Conservation (phyloP, 2,888 invertebrate species). For the Augiades crinisus region DNA sequence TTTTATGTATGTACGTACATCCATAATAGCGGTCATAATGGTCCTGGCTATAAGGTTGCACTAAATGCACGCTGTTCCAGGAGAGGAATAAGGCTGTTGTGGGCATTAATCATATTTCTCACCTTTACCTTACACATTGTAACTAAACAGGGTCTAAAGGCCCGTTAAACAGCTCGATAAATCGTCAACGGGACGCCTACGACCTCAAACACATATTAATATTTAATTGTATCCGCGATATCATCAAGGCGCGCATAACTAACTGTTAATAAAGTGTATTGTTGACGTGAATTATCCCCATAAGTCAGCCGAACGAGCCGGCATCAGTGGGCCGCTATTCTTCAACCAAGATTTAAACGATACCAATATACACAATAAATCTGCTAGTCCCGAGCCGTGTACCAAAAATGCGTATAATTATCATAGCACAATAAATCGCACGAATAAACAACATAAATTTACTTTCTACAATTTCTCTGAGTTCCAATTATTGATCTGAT, state of each 20-base stretch:
- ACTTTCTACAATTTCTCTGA: constrained; percentile 12
- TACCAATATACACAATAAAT: constrained; percentile 19
- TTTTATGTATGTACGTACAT: neutral
- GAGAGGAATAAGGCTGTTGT: neutral
- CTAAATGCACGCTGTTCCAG: neutral
- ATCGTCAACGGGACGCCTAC: constrained; percentile 57
- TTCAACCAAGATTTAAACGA: constrained; percentile 27
- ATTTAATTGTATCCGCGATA: constrained; percentile 79
- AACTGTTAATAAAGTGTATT: constrained; percentile 78
- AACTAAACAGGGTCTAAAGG: constrained; percentile 44
- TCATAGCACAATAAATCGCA: constrained; percentile 22
- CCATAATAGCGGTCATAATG: neutral
- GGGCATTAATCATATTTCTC: constrained; percentile 46
- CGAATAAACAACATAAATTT: constrained; percentile 17
- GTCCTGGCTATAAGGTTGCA: constrained; percentile 1
- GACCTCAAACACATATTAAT: constrained; percentile 70
- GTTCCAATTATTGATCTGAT: no score
- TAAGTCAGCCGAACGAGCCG: constrained; percentile 60
- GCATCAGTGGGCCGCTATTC: constrained; percentile 43
- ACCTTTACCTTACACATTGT: constrained; percentile 52
- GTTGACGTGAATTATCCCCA: constrained; percentile 78
- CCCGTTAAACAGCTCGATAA: constrained; percentile 50
- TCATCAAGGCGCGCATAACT: constrained; percentile 70
- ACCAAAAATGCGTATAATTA: constrained; percentile 22
- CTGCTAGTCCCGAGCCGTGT: constrained; percentile 7